Conservation (phyloP, 2,113 vertebrate species). For the Scartelaos histophorus region DNA sequence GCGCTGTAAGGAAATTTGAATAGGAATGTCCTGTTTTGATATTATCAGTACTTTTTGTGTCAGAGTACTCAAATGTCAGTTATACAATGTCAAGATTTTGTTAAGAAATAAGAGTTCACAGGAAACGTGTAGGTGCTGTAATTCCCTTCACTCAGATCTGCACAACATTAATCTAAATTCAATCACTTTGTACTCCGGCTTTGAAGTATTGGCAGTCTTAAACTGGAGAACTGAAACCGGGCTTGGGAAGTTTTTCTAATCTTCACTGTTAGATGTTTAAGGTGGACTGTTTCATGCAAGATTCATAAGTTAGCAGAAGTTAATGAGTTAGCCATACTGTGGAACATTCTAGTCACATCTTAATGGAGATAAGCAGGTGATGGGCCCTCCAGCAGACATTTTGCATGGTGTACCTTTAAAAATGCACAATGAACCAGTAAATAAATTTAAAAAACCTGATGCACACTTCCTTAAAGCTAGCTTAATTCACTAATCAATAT, state of each 20-base stretch:
- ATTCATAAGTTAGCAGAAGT: too few species aligned
- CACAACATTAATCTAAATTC: too few species aligned
- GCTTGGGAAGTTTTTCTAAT: neutral
- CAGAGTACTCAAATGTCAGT: constrained; percentile 9
- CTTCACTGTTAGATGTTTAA: neutral
- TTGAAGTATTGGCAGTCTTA: neutral
- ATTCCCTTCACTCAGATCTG: constrained; percentile 8
- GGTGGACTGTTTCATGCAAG: too few species aligned
- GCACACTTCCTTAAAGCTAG: neutral
- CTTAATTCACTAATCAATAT: neutral
- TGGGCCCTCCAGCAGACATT: too few species aligned
- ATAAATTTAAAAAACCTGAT: neutral
- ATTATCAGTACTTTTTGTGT: constrained; percentile 11
- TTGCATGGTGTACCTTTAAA: neutral
- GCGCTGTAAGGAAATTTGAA: constrained; percentile 19
- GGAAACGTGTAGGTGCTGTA: constrained; percentile 2
- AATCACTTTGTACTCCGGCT: too few species aligned
- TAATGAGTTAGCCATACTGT: too few species aligned
- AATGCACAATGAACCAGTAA: neutral
- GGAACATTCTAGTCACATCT: too few species aligned
- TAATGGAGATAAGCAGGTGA: too few species aligned
- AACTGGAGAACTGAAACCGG: neutral
- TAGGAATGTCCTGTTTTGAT: constrained; percentile 18
- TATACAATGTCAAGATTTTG: constrained; percentile 11
- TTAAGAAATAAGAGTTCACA: constrained; percentile 10